Conservation (phyloP, 1,140 invertebrate genomes). For the Drosophila nigromelanica region DNA sequence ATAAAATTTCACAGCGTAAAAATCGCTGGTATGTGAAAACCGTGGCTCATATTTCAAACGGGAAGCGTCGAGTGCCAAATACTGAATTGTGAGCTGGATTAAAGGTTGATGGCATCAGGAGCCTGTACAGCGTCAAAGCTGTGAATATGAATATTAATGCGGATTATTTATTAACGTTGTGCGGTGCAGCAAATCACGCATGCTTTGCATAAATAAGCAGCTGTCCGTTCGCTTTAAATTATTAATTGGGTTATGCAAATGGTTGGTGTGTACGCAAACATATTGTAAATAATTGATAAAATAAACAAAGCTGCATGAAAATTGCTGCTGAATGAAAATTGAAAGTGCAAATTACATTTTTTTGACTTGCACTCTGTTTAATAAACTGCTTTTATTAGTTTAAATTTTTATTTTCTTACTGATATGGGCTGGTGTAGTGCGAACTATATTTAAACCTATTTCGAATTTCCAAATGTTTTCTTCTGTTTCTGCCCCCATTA, state of each 20-base stretch:
- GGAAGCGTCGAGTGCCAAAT: slow-evolving; percentile 15
- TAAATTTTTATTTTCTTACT: neutral
- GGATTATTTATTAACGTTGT: slow-evolving; percentile 59
- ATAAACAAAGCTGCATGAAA: neutral
- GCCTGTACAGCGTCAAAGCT: slow-evolving; percentile 18
- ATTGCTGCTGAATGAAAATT: neutral
- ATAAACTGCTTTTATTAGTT: neutral
- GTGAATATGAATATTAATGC: slow-evolving; percentile 52
- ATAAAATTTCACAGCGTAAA: neutral
- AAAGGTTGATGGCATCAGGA: slow-evolving; percentile 39
- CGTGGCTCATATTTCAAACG: slow-evolving; percentile 3
- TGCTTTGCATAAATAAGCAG: slow-evolving; percentile 59
- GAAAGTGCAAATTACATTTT: neutral
- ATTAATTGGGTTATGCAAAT: slow-evolving; percentile 61
- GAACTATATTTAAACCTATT: too few species aligned
- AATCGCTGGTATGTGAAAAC: neutral
- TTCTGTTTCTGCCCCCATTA: neutral
- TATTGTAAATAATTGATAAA: slow-evolving; percentile 17
- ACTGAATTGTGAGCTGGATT: slow-evolving; percentile 56
- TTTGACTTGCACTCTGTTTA: neutral
- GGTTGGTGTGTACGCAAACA: slow-evolving; percentile 13
- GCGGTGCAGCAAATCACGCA: slow-evolving; percentile 33
- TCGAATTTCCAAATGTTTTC: too few species aligned
- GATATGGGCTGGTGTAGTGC: too few species aligned
- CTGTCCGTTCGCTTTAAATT: slow-evolving; percentile 46